Evolutionary conservation across 2,113 vertebrate species (phyloP).

Genomic region (Clinocottus analis): DNA sequence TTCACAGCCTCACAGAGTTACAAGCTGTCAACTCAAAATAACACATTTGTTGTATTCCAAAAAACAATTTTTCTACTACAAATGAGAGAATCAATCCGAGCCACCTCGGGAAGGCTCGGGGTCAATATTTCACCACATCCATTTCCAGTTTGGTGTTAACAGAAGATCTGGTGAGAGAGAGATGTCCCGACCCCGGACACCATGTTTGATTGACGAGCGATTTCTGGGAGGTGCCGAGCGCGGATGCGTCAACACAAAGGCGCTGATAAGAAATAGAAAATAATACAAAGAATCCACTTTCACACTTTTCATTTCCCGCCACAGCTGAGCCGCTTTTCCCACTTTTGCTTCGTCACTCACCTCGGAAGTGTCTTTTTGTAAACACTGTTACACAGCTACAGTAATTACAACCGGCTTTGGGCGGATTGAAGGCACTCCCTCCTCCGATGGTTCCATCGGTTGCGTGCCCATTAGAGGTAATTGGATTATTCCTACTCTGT

Average conservation of each 20-base stretch:
- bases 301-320: constrained; percentile 1
- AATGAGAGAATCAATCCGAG: not conserved
- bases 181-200: no score
- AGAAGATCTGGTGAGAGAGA: not conserved
- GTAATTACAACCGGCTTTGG: constrained; percentile 55
- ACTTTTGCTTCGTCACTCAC: constrained; percentile 43
- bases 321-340: not conserved
- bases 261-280: not conserved
- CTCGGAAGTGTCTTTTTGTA: constrained; percentile 52
- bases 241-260: not conserved
- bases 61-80: not conserved
- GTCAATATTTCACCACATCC: not conserved
- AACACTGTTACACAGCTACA: constrained; percentile 40
- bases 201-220: not conserved
- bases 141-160: not conserved
- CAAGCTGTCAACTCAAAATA: not conserved
- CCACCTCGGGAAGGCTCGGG: not conserved
- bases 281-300: not conserved
- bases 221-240: not conserved
- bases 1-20: not conserved
- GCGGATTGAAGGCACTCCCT: constrained; percentile 56
- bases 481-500: constrained; percentile 78
- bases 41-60: not conserved
- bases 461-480: constrained; percentile 68
- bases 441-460: constrained; percentile 45